Base-by-base conservation (phyloP, 1,140 invertebrate species). In the Drosophila paulistorum region DNA sequence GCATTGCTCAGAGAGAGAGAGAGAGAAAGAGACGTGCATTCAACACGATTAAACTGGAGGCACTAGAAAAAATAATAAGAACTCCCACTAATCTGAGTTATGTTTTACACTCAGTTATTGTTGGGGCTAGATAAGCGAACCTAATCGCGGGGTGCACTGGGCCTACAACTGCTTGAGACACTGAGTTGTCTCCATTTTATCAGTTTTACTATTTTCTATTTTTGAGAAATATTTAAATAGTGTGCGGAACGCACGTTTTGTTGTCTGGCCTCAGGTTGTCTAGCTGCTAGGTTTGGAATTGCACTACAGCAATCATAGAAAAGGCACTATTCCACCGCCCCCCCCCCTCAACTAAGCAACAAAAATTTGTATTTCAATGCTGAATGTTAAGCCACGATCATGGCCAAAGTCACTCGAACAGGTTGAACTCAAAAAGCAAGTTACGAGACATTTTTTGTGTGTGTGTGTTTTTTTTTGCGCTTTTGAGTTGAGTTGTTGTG, bases 341-440 rank as follows among this genome's bases (percentile, higher is more conserved):
- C 7, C 0, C 7, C 42, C 45, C 45, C 14, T 20, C 30, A 30
- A 7, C 30, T 7, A 7, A 30, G 30, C 30, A 30, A 30, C 37
- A 11, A n/a, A n/a, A 39, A 39, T 11, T 13, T 11, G 0, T 39
- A n/a, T 51, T 51, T 51, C 45, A 51, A 51, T 51, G 45, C 45
- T 51, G 45, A 51, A 20, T 51, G 45, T 51, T 51, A 51, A 51
- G 45, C 45, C 45, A 51, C 45, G 45, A 51, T 51, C 45, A 51
- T 51, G 45, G 45, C 9, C 45, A 51, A 51, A 51, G 45, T 51
- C 45, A 51, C 45, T 51, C 45, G 45, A 51, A 20, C 45, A 51
- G 45, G 17, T 51, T 51, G 10, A 51, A 51, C 45, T 51, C 45
- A 51, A 51, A 39, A 39, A 51, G 45, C 45, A 51, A 23, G 45